Base-by-base conservation (phyloP, 1,140 invertebrate genomes). In the Drosophila ercepeae region DNA sequence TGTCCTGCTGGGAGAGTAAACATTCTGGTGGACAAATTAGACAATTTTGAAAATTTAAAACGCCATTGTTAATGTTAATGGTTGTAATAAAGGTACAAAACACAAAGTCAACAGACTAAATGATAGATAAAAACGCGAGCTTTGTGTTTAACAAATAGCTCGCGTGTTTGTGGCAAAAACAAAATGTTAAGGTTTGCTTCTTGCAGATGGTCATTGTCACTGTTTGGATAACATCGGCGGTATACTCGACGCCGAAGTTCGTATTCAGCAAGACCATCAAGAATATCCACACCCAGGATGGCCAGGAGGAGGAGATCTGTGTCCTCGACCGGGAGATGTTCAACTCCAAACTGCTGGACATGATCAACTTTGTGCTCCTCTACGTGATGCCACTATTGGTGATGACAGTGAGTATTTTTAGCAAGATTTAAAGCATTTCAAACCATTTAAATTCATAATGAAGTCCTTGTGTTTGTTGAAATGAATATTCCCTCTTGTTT, bases 231-330 rank as follows among this genome's bases (percentile, higher is more conserved):
- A 92, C 95, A 2, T 95, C 95, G 61, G 95, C 95, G 0, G 91
- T 94, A 0, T 96, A 96, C 91, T 95, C 95, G 53, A 93, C 94
- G 3, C 96, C 96, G 0, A 95, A 95, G 75, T 95, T 96, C 75
- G 93, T 95, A 51, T 96, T 94, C 92, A 94, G 95, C 42, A 93
- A 94, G 75, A 95, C 95, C 0, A 93, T 95, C 42, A 93, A 92
- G 11, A 94, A 95, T 54, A 91, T 91, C 16, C 90, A 91, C 64
- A 90, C 86, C 16, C 90, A 92, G 54, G 92, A 93, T 13, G 94
- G 94, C 0, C 92, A 92, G 52, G 92, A 92, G 65, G 95, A 96
- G 84, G 95, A 95, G 5, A 94, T 96, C 27, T 96, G 96, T 88
- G 93, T 95, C 21, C 91, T 94, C 0, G 94, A 95, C 73, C 92